Evolutionary conservation across 1,140 invertebrate species (phyloP), one percentile per base, ranked within the genome.

Genomic region (Halictus rubicundus): DNA sequence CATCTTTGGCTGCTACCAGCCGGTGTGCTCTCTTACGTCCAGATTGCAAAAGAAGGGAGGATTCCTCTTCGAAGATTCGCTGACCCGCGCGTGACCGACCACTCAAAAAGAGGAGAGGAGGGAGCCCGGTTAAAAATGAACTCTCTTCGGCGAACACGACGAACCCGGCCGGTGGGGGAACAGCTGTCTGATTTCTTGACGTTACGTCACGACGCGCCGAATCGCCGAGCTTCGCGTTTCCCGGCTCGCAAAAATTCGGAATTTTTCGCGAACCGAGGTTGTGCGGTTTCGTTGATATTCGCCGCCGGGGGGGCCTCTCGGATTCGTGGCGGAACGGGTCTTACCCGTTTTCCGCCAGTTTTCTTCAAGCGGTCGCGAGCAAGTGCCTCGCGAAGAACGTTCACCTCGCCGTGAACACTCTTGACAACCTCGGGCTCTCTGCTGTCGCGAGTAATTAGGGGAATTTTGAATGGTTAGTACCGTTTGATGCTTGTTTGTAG

Each of bases 11-110:
- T 52, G 49, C 16, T 65, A 81, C 76, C 76, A 85, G 75, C 65
- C 64, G 66, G 4, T 5, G 10, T 21, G 49, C 49, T 21, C 63
- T 73, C 59, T 70, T 63, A 68, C 76, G 66, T 61, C 73, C 76
- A 84, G 61, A 46, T 80, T 63, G 78, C 78, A 60, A 85, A 82
- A 83, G 78, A 82, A 85, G 80, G 60, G 84, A 84, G 79, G 75
- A 86, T 77, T 84, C 81, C 61, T 80, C 81, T 86, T 77, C 69
- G 63, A 86, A 84, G 84, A 80, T 86, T 83, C 78, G 83, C 83
- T 85, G 78, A 87, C 85, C 85, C 85, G 84, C 84, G 85, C 78
- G 75, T 87, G 81, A 87, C 84, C 84, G 81, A 61, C 85, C 78
- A 78, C 66, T 77, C 74, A 81, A 85, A 86, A 86, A 68, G 63